phyloP scores from a whole-genome alignment of 2,797 vertebrate species.

The Aphelocoma californica region DNA sequence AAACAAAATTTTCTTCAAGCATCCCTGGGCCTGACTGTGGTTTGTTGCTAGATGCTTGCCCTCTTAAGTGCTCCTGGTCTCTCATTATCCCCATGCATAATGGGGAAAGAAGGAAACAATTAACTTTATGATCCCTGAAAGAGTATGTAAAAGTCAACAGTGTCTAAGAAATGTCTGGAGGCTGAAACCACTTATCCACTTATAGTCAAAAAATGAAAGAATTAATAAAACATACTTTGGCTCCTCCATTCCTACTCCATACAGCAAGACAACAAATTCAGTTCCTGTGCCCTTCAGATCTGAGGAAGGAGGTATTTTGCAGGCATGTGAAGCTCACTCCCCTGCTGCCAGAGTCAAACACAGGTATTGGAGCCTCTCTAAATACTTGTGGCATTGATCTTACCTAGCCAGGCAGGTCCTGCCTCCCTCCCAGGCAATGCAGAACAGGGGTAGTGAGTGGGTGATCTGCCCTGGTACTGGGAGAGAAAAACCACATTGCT shows the following conservation, averaged over 20 bases:
- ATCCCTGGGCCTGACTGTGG: not conserved
- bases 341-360: not conserved
- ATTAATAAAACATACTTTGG: not conserved
- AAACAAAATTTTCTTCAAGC: not conserved
- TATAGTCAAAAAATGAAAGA: not conserved
- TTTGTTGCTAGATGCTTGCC: not conserved
- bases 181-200: conserved; percentile 11
- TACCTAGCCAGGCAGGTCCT: not conserved
- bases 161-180: conserved; percentile 8
- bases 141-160: not conserved
- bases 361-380: not conserved
- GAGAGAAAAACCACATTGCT: not conserved
- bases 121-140: conserved; percentile 26
- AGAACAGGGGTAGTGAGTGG: accelerated
- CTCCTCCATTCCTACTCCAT: not conserved
- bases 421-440: not conserved
- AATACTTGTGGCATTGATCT: not conserved
- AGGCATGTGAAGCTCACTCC: not conserved
- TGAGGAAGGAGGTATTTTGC: not conserved
- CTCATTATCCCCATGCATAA: not conserved
- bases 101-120: not conserved
- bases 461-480: not conserved
- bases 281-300: not conserved
- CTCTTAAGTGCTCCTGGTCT: not conserved
- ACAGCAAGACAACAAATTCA: not conserved